Conservation (phyloP, 2,888 invertebrate genomes). For the Papilio demoleus region DNA sequence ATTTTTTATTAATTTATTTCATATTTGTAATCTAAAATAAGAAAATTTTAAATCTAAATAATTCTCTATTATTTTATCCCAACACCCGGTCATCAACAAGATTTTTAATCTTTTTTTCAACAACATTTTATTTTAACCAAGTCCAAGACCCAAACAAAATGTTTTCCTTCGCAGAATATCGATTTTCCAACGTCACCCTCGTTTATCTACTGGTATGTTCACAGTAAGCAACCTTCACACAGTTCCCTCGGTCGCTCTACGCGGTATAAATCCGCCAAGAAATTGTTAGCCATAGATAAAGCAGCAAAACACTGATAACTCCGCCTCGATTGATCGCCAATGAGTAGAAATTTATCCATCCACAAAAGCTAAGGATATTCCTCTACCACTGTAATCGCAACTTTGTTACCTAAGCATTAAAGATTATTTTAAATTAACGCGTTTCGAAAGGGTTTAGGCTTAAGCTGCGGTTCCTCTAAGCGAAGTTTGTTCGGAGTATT, state of each 20-base stretch:
- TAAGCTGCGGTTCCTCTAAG: slow-evolving; percentile 58
- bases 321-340: slow-evolving; percentile 78
- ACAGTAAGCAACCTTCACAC: slow-evolving; percentile 20
- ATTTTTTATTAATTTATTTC: too few species aligned
- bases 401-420: slow-evolving; percentile 42
- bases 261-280: slow-evolving; percentile 64
- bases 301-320: slow-evolving; percentile 77
- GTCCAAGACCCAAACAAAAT: neutral
- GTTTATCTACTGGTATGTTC: neutral
- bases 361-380: slow-evolving; percentile 50
- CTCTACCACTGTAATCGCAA: slow-evolving; percentile 43
- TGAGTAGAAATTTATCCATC: slow-evolving; percentile 81
- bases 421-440: slow-evolving; percentile 38
- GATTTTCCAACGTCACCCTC: neutral
- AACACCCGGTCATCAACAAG: too few species aligned
- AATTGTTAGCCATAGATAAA: slow-evolving; percentile 66
- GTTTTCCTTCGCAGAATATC: slow-evolving; percentile 2
- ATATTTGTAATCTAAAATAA: too few species aligned
- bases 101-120: too few species aligned
- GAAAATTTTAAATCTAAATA: too few species aligned
- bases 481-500: slow-evolving; percentile 49
- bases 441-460: slow-evolving; percentile 48
- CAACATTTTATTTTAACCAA: neutral
- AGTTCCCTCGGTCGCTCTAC: neutral
- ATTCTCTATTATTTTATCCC: too few species aligned